Percentiles rank a stretch among this genome's conserved stretches.
Conservation (phyloP, 1,140 invertebrate species). For the Hestina assimilis region DNA sequence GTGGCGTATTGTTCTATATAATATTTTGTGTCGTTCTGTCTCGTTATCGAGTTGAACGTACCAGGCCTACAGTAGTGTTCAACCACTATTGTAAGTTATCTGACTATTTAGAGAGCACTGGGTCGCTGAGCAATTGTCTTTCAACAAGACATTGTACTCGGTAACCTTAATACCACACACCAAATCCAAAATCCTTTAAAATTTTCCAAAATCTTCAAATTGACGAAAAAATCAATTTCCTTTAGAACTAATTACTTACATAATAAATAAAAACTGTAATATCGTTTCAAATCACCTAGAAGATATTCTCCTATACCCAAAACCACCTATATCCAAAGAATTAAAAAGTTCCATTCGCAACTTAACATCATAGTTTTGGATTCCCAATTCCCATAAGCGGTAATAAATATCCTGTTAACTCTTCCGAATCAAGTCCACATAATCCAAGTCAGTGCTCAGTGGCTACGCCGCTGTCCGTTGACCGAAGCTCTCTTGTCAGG, state of each 20-base stretch:
- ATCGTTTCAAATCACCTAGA: background rate
- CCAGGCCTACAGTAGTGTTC: conserved; percentile 57
- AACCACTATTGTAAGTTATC: conserved; percentile 66
- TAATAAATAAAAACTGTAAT: too few relatives aligned
- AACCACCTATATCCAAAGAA: background rate
- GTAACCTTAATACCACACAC: conserved; percentile 45
- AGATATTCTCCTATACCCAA: background rate
- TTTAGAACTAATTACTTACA: too few relatives aligned
- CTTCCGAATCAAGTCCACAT: background rate
- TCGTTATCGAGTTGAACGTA: conserved; percentile 42
- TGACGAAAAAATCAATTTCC: background rate
- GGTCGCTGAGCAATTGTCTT: conserved; percentile 72
- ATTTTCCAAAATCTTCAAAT: background rate
- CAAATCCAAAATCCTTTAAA: background rate
- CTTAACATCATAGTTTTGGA: background rate
- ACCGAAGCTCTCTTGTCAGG: conserved; percentile 61
- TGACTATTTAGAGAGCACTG: conserved; percentile 46
- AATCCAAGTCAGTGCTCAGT: conserved; percentile 32
- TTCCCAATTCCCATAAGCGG: background rate
- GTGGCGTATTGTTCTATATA: conserved; percentile 40
- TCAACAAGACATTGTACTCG: conserved; percentile 71
- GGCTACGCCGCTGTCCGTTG: conserved; percentile 44
- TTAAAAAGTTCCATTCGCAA: background rate
- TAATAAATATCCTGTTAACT: background rate
- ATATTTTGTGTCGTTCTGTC: conserved; percentile 36